Evolutionary conservation across 1,140 invertebrate species (phyloP), one percentile per base, ranked within the genome.

Genomic region (Eurytemora carolleeae): DNA sequence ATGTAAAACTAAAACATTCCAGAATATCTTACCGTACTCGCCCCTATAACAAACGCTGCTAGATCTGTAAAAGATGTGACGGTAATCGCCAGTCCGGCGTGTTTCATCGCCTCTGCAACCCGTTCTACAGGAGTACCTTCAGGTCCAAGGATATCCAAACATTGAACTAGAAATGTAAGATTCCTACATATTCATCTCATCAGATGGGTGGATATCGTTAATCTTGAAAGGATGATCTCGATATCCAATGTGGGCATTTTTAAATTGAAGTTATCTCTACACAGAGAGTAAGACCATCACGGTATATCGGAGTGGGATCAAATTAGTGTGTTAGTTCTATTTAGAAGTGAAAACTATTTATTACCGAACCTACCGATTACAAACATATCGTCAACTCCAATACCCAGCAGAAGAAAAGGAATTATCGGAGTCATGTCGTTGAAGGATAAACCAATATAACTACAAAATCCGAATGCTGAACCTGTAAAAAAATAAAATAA

Each of bases 1-100:
- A 52, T 52, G 23, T 22, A 57, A 3, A 2, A 20, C 1, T 26
- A 21, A 57, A 59, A 22, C 2, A 59, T 52, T 64, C 61, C n/a
- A n/a, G n/a, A n/a, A 65, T 61, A 69, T 53, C 22, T 64, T 21
- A 65, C 70, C 1, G 74, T 75, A 3, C 71, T 76, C n/a, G 79
- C 75, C n/a, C 80, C 80, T 58, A 82, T 79, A n/a, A 74, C 76
- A 67, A 82, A 81, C 2, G 79, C 79, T 7, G 78, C 73, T 60
- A 79, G 72, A 67, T 82, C 80, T 1, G 80, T 82, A 7, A 81
- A 67, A 3, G 79, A 80, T 1, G 80, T 82, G 1, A 81, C 77
- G 1, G 80, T 80, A 56, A 82, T 78, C 2, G 79, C 80, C 19
- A 79, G 76, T 55, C 80, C 80, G 26, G 79, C 77, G 63, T 76